Evolutionary conservation across 2,113 vertebrate genomes (phyloP), one percentile per base, ranked within the genome.

Genomic region (Callithrix jacchus): DNA sequence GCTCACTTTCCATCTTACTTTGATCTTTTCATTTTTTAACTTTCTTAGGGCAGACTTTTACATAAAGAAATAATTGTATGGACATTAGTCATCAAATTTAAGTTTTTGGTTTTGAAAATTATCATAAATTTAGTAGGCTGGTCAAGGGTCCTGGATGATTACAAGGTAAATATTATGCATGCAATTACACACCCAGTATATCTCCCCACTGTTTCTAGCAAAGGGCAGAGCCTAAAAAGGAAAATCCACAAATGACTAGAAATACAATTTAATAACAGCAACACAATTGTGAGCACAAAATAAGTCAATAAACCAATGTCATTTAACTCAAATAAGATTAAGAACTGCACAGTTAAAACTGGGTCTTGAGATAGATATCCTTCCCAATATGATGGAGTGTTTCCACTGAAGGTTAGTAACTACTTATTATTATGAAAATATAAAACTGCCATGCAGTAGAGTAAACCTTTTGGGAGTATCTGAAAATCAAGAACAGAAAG

Each of bases 311-410:
- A 77, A 42, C 70, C 17, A n/a, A 13, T 25, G 20, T 71, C 45
- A 76, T 80, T 93, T 89, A 70, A 87, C 35, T 93, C 76, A 91
- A 76, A 54, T n/a, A 77, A 84, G 17, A 91, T 81, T 77, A 92
- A 84, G 37, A 91, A 87, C 54, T 89, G 17, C 0, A 42, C 23
- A 82, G 5, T 3, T 45, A 49, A 70, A 45, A 79, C 14, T 77
- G 52, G 45, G 32, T 90, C 20, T n/a, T 70, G 45, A 93, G 35
- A 73, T 5, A 68, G 37, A 12, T n/a, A 17, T 8, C 8, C 27
- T 71, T 61, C 42, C n/a, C 61, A 70, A 7, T 40, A 54, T 47
- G 37, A 42, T 45, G 21, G 27, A 66, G 2, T 49, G 9, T 37
- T 79, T 82, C 25, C 42, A 52, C 16, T 89, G 40, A 54, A 58